These are phyloP conservation scores for Brachyistius frenatus DNA, from an alignment of 2,113 vertebrate genomes.

Conservation along the genomic window DNA sequence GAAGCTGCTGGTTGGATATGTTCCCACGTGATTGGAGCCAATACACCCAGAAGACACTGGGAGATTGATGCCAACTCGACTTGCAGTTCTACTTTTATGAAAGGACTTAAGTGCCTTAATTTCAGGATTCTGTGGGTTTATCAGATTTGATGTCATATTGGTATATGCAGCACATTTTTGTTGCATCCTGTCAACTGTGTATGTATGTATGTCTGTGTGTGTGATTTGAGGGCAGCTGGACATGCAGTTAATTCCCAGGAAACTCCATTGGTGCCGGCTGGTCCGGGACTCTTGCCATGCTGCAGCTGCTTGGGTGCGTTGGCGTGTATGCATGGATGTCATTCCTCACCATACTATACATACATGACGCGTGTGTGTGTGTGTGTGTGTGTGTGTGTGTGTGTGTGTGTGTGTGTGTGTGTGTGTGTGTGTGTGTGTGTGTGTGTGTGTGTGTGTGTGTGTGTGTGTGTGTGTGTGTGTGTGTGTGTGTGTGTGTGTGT, in stretches of 20 bases:
- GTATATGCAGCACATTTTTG: slow-evolving; percentile 12
- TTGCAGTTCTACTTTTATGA: background rate
- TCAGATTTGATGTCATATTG: background rate
- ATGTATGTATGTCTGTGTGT: slow-evolving; percentile 16
- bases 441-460: slow-evolving; percentile 13
- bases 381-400: slow-evolving; percentile 60
- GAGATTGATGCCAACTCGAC: background rate
- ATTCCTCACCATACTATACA: slow-evolving; percentile 84
- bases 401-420: slow-evolving; percentile 73
- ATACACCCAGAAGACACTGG: slow-evolving; percentile 5
- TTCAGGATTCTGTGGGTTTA: slow-evolving; percentile 11
- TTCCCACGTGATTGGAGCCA: slow-evolving; percentile 1
- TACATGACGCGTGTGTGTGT: slow-evolving; percentile 72
- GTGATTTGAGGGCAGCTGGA: slow-evolving; percentile 73
- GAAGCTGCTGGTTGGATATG: slow-evolving; percentile 12
- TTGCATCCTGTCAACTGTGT: slow-evolving; percentile 28
- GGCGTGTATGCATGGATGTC: slow-evolving; percentile 71
- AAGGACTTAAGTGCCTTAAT: slow-evolving; percentile 57
- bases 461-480: slow-evolving; percentile 31
- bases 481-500: slow-evolving; percentile 49
- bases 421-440: slow-evolving; percentile 59
- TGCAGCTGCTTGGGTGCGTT: slow-evolving; percentile 83
- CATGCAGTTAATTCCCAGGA: slow-evolving; percentile 82
- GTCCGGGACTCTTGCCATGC: slow-evolving; percentile 80
- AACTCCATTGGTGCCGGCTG: slow-evolving; percentile 82